These are phyloP conservation scores for Pica pica DNA, from an alignment of 2,113 vertebrate species.

Conservation along the genomic window DNA sequence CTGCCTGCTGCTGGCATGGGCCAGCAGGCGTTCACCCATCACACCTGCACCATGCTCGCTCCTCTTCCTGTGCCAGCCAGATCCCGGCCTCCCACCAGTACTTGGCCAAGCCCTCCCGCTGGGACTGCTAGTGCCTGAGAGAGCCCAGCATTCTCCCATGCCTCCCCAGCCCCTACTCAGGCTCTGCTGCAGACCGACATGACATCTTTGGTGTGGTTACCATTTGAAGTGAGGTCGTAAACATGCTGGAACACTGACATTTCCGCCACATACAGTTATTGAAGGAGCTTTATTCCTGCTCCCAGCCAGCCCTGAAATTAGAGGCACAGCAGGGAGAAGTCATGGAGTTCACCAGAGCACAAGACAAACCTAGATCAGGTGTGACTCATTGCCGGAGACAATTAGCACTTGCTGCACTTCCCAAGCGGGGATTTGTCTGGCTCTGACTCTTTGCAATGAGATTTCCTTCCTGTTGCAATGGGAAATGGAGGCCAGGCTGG, in stretches of 20 bases:
- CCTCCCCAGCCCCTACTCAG: background rate
- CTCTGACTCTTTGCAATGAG: background rate
- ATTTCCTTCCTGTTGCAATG: background rate
- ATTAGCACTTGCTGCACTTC: slow-evolving; percentile 24
- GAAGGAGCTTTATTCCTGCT: background rate
- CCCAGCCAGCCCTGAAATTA: slow-evolving; percentile 2
- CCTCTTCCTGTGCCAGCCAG: rapidly evolving
- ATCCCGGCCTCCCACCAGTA: rapidly evolving
- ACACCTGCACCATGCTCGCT: background rate
- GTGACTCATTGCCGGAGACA: background rate
- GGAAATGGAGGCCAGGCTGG: background rate
- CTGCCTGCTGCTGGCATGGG: rapidly evolving
- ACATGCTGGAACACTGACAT: background rate
- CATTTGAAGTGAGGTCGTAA: background rate
- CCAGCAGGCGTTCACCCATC: background rate
- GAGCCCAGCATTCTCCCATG: background rate
- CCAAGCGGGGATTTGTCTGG: background rate
- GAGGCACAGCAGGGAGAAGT: background rate
- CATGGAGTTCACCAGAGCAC: background rate
- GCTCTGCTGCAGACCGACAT: background rate
- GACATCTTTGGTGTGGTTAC: background rate
- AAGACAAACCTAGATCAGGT: background rate
- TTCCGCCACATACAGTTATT: background rate
- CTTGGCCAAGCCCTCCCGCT: background rate
- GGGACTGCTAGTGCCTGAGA: background rate